These are phyloP conservation scores for Tipula unca DNA, from an alignment of 2,888 invertebrate species.

Conservation along the genomic window DNA sequence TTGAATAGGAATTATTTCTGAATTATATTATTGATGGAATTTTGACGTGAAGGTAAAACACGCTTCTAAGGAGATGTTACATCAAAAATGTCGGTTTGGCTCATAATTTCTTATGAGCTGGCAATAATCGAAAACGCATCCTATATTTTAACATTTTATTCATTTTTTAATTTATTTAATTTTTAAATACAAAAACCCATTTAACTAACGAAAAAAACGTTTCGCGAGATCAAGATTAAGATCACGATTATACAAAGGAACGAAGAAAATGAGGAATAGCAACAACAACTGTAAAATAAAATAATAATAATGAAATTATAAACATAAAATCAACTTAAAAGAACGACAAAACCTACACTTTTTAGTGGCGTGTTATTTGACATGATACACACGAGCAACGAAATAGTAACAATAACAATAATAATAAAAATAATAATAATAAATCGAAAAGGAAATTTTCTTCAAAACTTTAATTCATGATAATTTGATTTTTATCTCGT, in stretches of 20 bases:
- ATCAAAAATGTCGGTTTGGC: too few relatives aligned
- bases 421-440: neutral
- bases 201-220: neutral
- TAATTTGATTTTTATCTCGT: neutral
- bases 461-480: neutral
- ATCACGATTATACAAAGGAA: neutral
- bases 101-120: too few relatives aligned
- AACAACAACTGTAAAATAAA: neutral
- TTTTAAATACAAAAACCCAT: neutral
- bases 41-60: too few relatives aligned
- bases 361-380: slow-evolving; percentile 8
- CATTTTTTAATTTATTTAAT: neutral
- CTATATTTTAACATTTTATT: neutral
- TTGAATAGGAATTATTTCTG: too few relatives aligned
- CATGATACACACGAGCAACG: neutral
- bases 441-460: neutral
- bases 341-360: slow-evolving; percentile 14
- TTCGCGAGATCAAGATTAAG: neutral
- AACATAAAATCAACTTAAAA: neutral
- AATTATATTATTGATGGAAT: too few relatives aligned
- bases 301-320: slow-evolving; percentile 1
- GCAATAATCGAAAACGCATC: too few relatives aligned
- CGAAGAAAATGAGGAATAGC: neutral
- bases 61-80: too few relatives aligned
- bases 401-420: neutral